These are phyloP conservation scores for Abrostola tripartita DNA, from an alignment of 2,888 invertebrate species.

Conservation along the genomic window DNA sequence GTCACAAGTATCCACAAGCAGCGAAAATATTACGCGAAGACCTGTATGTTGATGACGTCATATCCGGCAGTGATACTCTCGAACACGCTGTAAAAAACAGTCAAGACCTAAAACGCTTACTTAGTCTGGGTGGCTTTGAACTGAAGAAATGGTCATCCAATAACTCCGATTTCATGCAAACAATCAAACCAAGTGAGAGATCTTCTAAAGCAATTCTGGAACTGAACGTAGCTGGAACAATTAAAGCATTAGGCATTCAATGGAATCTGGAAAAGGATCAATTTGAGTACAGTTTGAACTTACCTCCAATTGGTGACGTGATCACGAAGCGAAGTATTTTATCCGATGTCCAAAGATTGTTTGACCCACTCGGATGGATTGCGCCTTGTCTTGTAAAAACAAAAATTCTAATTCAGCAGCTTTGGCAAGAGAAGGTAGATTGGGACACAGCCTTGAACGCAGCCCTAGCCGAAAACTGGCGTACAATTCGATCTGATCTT, in stretches of 20 bases:
- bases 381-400: constrained; percentile 19
- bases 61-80: constrained; percentile 6
- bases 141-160: constrained; percentile 18
- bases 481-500: constrained; percentile 16
- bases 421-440: constrained; percentile 26
- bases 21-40: constrained; percentile 7
- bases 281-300: constrained; percentile 9
- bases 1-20: constrained; percentile 13
- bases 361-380: constrained; percentile 40
- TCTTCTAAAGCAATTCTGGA: constrained; percentile 7
- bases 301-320: background rate
- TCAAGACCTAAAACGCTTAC: background rate
- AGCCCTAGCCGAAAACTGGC: constrained; percentile 24
- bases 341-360: constrained; percentile 28
- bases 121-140: constrained; percentile 6
- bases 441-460: constrained; percentile 38
- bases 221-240: constrained; percentile 2
- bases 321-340: constrained; percentile 29
- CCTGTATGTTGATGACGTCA: constrained; percentile 14
- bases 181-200: constrained; percentile 5
- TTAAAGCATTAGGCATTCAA: constrained; percentile 7
- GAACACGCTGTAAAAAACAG: constrained; percentile 6
- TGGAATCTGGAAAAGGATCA: constrained; percentile 16
- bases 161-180: constrained; percentile 2
- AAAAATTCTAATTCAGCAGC: constrained; percentile 39